Percentiles rank a stretch among this genome's conserved stretches.
Conservation (phyloP, 2,113 vertebrate species). For the Pomatostomus ruficeps region DNA sequence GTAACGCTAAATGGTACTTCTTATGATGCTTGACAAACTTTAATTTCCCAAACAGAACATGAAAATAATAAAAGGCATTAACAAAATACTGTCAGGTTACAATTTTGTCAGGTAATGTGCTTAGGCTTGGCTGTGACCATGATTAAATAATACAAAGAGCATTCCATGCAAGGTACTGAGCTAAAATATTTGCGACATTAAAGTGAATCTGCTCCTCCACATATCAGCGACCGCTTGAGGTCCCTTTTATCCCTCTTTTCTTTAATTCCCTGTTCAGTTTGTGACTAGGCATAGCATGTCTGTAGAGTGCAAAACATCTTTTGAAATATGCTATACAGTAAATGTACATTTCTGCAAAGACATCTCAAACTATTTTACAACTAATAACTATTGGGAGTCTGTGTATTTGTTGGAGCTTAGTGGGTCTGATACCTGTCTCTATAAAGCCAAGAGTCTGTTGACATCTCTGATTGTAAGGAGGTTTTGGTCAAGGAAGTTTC, state of each 20-base stretch:
- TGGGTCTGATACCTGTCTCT: background rate
- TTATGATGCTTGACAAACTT: background rate
- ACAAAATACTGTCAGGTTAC: background rate
- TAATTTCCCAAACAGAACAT: background rate
- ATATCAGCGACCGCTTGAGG: background rate
- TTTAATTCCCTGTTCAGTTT: background rate
- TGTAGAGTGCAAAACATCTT: background rate
- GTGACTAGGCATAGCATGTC: background rate
- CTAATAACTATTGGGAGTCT: background rate
- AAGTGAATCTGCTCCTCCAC: background rate
- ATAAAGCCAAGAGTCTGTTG: background rate
- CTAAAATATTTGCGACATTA: background rate
- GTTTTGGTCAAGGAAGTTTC: background rate
- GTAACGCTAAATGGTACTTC: background rate
- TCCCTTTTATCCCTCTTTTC: background rate
- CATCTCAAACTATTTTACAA: conserved; percentile 34
- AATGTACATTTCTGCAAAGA: conserved; percentile 32
- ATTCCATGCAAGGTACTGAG: background rate
- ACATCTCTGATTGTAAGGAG: background rate
- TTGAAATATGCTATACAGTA: conserved; percentile 20
- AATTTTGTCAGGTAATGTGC: background rate
- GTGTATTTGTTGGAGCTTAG: conserved; percentile 11
- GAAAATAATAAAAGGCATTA: background rate
- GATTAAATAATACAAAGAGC: conserved; percentile 7
- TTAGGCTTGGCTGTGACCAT: background rate